Conservation (phyloP, 2,888 invertebrate genomes). For the Asteroscopus sphinx region DNA sequence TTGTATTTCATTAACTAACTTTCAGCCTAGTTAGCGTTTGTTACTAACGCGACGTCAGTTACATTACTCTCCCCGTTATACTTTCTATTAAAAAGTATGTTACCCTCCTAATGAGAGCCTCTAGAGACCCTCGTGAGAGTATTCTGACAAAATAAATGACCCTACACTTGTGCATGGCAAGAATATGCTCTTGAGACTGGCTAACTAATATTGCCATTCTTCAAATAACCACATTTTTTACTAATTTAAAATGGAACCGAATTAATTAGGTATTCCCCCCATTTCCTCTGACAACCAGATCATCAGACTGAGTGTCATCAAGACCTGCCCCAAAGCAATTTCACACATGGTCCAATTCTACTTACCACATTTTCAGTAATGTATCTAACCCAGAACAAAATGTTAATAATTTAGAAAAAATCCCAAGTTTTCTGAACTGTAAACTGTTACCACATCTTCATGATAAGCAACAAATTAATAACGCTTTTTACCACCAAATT, state of each 20-base stretch:
- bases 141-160: not conserved
- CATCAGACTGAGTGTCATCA: not conserved
- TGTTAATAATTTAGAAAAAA: no score
- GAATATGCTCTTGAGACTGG: no score
- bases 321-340: not conserved
- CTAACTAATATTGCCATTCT: no score
- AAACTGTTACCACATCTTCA: not conserved
- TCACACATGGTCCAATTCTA: no score
- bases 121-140: not conserved
- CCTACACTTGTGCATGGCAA: slow-evolving; percentile 5
- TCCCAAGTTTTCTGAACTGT: no score
- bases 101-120: slow-evolving; percentile 4
- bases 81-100: slow-evolving; percentile 10
- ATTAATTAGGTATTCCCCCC: not conserved
- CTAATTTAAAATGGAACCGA: slow-evolving; percentile 1
- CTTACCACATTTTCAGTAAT: no score
- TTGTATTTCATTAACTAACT: slow-evolving; percentile 54
- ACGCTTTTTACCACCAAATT: slow-evolving; percentile 15
- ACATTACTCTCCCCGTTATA: slow-evolving; percentile 1
- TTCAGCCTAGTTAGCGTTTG: slow-evolving; percentile 44
- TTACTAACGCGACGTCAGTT: slow-evolving; percentile 45
- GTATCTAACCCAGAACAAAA: no score
- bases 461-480: slow-evolving; percentile 1
- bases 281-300: no score
- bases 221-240: slow-evolving; percentile 8